Evolutionary conservation across 2,113 vertebrate genomes (phyloP).

Genomic region (Macroglossus sobrinus): DNA sequence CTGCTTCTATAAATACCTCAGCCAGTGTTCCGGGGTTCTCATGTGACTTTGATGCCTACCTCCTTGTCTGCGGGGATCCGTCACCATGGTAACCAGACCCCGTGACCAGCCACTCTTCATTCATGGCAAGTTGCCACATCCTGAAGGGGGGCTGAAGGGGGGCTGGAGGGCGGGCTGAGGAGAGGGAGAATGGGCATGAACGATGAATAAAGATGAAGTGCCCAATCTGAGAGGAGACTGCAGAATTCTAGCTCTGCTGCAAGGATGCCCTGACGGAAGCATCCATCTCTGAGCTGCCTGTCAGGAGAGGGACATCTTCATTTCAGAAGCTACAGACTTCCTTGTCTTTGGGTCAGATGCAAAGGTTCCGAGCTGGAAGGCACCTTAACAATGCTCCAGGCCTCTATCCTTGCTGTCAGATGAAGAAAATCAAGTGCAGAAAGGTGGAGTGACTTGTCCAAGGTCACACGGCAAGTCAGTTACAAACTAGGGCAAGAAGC

Average conservation of each 20-base stretch:
- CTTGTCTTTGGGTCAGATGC: slow-evolving; percentile 17
- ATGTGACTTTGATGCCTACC: slow-evolving; percentile 84
- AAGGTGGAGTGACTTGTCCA: background rate
- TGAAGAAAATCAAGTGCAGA: background rate
- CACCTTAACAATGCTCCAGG: background rate
- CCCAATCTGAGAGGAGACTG: slow-evolving; percentile 13
- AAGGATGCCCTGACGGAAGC: background rate
- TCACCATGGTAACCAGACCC: slow-evolving; percentile 83
- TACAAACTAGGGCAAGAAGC: background rate
- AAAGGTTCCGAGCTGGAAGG: slow-evolving; percentile 7
- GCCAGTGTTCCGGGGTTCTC: slow-evolving; percentile 81
- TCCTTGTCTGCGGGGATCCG: slow-evolving; percentile 76
- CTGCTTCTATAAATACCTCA: slow-evolving; percentile 85
- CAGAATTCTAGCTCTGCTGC: background rate
- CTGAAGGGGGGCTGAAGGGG: background rate
- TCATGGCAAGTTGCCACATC: slow-evolving; percentile 66
- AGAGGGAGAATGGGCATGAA: background rate
- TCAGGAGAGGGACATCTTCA: background rate
- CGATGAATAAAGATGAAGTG: background rate
- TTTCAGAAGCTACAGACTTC: background rate
- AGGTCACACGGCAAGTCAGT: slow-evolving; percentile 18
- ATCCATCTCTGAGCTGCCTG: slow-evolving; percentile 15
- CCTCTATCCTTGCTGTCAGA: background rate
- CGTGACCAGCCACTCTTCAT: slow-evolving; percentile 78
- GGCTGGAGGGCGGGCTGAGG: background rate